Percentiles rank a stretch among this genome's conserved stretches.
phyloP scores from a whole-genome alignment of 1,140 invertebrate species.

The Drosophila melanogaster region DNA sequence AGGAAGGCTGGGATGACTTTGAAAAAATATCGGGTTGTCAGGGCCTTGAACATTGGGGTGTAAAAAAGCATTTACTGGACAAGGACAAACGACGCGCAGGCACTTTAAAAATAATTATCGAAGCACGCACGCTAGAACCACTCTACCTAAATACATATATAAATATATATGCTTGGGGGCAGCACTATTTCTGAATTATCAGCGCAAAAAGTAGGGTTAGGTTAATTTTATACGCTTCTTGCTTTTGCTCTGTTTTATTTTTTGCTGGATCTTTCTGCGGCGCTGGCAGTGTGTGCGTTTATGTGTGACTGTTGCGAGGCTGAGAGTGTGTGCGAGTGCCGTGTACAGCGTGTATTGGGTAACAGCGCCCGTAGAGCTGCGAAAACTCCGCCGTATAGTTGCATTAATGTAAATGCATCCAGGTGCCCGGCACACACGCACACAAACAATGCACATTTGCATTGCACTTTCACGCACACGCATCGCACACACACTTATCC shows the following conservation, averaged over 20 bases:
- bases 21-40: not conserved
- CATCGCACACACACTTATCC: slow-evolving; percentile 4
- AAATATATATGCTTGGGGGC: slow-evolving; percentile 49
- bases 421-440: slow-evolving; percentile 67
- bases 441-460: slow-evolving; percentile 42
- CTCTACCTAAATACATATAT: slow-evolving; percentile 18
- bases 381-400: slow-evolving; percentile 59
- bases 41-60: not conserved
- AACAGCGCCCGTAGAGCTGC: slow-evolving; percentile 50
- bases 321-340: slow-evolving; percentile 34
- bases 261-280: slow-evolving; percentile 82
- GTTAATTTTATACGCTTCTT: slow-evolving; percentile 80
- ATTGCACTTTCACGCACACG: slow-evolving; percentile 43
- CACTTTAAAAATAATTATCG: slow-evolving; percentile 66
- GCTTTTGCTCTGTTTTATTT: slow-evolving; percentile 68
- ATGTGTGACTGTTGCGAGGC: slow-evolving; percentile 25
- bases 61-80: slow-evolving; percentile 31
- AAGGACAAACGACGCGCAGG: slow-evolving; percentile 43
- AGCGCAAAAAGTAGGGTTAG: slow-evolving; percentile 80
- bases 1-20: not conserved
- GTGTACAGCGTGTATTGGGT: slow-evolving; percentile 72
- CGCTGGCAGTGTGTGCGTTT: slow-evolving; percentile 54
- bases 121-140: slow-evolving; percentile 42
- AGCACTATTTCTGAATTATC: slow-evolving; percentile 80
- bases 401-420: slow-evolving; percentile 58